Conservation (phyloP, 2,797 vertebrate genomes). For the Oreochromis grahami region DNA sequence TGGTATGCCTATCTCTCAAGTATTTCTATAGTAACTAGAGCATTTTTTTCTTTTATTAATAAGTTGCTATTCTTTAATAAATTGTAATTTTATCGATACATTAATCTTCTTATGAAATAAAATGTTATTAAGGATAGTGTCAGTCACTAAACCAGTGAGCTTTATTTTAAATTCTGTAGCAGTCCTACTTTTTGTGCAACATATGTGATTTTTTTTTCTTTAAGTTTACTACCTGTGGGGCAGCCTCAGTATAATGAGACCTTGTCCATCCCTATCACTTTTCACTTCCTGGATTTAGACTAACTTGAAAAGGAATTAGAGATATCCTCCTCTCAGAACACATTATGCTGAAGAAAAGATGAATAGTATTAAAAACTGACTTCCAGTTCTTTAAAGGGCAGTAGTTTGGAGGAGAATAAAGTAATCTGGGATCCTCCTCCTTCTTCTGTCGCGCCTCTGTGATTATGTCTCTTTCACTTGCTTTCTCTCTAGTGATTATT, state of each 20-base stretch:
- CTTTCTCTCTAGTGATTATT: slow-evolving; percentile 66
- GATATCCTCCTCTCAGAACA: slow-evolving; percentile 66
- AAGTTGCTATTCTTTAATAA: not conserved
- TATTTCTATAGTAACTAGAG: not conserved
- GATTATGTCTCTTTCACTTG: slow-evolving; percentile 59
- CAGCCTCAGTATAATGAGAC: slow-evolving; percentile 62
- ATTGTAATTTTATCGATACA: not conserved
- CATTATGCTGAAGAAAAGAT: slow-evolving; percentile 60
- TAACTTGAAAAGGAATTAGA: slow-evolving; percentile 70
- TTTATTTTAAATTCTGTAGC: slow-evolving; percentile 23
- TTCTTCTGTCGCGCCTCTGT: slow-evolving; percentile 43
- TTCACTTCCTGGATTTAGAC: slow-evolving; percentile 60
- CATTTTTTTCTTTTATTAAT: not conserved
- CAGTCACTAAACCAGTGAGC: not conserved
- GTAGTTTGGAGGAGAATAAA: slow-evolving; percentile 44
- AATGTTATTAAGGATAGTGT: not conserved
- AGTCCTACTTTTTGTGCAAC: slow-evolving; percentile 39
- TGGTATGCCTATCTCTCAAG: not conserved
- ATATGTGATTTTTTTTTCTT: slow-evolving; percentile 29
- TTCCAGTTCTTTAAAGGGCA: slow-evolving; percentile 57
- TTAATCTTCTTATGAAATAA: not conserved
- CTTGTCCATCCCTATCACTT: slow-evolving; percentile 40
- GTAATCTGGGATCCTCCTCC: slow-evolving; percentile 48
- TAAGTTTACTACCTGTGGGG: slow-evolving; percentile 57
- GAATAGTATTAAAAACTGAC: slow-evolving; percentile 63